These are phyloP conservation scores for Scelioninae gen. 2 DNA, from an alignment of 2,888 invertebrate species.

Conservation along the genomic window DNA sequence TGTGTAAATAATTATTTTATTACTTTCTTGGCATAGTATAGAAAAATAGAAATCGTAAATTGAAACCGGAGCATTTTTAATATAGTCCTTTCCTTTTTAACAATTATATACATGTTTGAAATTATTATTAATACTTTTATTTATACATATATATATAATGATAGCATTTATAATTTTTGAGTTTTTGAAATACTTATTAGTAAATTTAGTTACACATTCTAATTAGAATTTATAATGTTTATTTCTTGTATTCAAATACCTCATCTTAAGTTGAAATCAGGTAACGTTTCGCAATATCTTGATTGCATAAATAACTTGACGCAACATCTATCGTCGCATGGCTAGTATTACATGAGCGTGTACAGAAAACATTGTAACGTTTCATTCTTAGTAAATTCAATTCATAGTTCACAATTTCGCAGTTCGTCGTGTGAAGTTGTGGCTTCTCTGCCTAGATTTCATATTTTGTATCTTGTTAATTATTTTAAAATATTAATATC, in stretches of 20 bases:
- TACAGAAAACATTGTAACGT: neutral
- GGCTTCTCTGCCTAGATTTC: no score
- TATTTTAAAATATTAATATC: no score
- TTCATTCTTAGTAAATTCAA: no score
- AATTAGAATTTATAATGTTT: neutral
- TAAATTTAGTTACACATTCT: no score
- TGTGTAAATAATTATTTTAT: conserved; percentile 57
- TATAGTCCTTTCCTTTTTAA: conserved; percentile 1
- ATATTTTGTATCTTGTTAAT: no score
- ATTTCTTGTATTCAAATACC: neutral
- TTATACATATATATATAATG: no score
- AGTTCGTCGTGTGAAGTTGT: no score
- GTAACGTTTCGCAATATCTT: conserved; percentile 3
- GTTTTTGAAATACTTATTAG: neutral
- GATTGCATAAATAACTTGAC: neutral
- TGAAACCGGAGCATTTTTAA: conserved; percentile 12
- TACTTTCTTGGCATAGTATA: conserved; percentile 50
- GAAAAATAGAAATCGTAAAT: conserved; percentile 32
- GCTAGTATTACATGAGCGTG: neutral
- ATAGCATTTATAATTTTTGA: neutral
- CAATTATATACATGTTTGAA: neutral
- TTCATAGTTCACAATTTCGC: no score
- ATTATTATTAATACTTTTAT: neutral
- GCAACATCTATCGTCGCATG: conserved; percentile 18
- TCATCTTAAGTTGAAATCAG: neutral